Evolutionary conservation across 1,140 invertebrate species (phyloP).

Genomic region (Drosophila pseudoobscura): DNA sequence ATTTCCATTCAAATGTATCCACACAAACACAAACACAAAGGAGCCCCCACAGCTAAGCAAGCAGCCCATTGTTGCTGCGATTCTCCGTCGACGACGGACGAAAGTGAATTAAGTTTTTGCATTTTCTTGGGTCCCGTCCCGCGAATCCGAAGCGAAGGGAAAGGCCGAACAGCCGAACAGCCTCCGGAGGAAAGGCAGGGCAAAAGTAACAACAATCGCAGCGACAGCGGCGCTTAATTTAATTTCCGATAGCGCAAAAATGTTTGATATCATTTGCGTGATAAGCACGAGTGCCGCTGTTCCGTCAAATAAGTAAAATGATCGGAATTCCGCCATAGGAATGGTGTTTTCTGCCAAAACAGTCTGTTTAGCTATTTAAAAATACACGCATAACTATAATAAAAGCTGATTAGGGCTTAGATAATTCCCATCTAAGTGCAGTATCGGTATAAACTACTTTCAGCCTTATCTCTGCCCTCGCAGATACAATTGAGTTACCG

Average conservation of each 20-base stretch:
- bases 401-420: too few relatives aligned
- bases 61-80: conserved; percentile 22
- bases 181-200: conserved; percentile 28
- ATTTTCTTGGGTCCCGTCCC: conserved; percentile 51
- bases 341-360: too few relatives aligned
- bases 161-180: conserved; percentile 48
- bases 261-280: conserved; percentile 42
- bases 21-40: conserved; percentile 38
- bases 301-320: too few relatives aligned
- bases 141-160: conserved; percentile 24
- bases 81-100: conserved; percentile 52
- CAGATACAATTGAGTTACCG: background rate
- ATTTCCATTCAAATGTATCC: conserved; percentile 13
- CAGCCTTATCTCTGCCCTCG: conserved; percentile 15
- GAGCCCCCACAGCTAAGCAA: conserved; percentile 53
- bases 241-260: conserved; percentile 58
- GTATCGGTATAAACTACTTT: conserved; percentile 1
- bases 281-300: conserved; percentile 25
- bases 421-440: too few relatives aligned
- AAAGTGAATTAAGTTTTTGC: conserved; percentile 73
- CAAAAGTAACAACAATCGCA: conserved; percentile 35
- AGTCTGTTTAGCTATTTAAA: too few relatives aligned
- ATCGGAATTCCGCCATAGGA: too few relatives aligned
- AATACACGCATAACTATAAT: too few relatives aligned
- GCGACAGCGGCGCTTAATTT: conserved; percentile 38